A percentile compares a stretch with the other conserved stretches of the same genome.
phyloP scores from a whole-genome alignment of 2,888 invertebrate species.

The Meta bourneti region DNA sequence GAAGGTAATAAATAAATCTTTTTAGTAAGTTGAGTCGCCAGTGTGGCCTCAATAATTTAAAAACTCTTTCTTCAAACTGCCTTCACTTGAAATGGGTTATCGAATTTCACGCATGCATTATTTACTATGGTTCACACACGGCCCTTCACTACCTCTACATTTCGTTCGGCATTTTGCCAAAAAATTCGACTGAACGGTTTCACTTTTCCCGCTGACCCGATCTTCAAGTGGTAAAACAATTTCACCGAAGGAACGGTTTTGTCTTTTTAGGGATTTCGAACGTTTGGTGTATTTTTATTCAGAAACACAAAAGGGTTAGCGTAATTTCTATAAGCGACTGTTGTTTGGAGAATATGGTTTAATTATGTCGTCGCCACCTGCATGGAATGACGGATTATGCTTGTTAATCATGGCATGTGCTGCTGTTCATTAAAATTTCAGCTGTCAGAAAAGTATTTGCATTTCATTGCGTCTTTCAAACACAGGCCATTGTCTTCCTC shows the following conservation, averaged over 20 bases:
- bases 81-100: constrained; percentile 15
- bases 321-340: no score
- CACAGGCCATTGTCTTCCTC: no score
- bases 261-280: neutral
- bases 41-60: constrained; percentile 20
- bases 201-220: constrained; percentile 25
- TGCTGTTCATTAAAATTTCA: no score
- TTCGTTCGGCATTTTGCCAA: constrained; percentile 43
- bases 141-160: constrained; percentile 51
- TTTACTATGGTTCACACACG: constrained; percentile 42
- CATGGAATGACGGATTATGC: no score
- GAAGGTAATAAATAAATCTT: no score
- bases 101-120: constrained; percentile 48
- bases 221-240: constrained; percentile 57
- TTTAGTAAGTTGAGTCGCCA: no score
- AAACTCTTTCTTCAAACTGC: constrained; percentile 5
- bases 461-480: no score
- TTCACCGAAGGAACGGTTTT: constrained; percentile 2
- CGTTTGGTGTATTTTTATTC: neutral
- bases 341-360: no score
- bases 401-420: no score
- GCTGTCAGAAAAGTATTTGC: no score
- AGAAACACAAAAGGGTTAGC: neutral
- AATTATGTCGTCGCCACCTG: no score
- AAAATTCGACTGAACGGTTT: constrained; percentile 20